A percentile compares a stretch with the other conserved stretches of the same genome.
These are phyloP conservation scores for Halictus rubicundus DNA, from an alignment of 1,140 invertebrate genomes.

Conservation along the genomic window DNA sequence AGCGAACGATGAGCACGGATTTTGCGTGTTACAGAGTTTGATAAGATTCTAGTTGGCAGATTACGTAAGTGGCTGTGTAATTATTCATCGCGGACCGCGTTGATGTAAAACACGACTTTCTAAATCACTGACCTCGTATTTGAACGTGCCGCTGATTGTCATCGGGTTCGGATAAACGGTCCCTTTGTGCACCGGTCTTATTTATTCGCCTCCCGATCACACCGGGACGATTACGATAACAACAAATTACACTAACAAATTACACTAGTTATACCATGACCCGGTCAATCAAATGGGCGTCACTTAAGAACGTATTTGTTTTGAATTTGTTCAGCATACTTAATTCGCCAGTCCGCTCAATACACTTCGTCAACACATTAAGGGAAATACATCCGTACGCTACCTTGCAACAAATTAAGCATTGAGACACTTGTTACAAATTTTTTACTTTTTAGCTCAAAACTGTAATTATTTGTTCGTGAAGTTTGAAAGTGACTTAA, in stretches of 20 bases:
- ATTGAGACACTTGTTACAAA: no score
- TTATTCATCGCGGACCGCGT: constrained; percentile 8
- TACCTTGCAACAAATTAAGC: no score
- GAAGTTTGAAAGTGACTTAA: no score
- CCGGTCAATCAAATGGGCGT: no score
- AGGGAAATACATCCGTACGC: no score
- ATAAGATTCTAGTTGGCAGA: constrained; percentile 3
- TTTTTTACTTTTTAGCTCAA: no score
- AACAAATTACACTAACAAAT: background rate
- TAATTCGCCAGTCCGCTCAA: no score
- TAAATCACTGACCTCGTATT: constrained; percentile 24
- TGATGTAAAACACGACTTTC: constrained; percentile 22
- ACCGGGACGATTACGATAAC: background rate
- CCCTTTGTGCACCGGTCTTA: no score
- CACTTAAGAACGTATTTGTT: background rate
- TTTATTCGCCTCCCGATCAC: background rate
- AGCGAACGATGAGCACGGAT: background rate
- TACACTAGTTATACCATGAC: background rate
- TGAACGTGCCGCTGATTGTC: constrained; percentile 22
- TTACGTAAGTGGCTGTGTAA: constrained; percentile 17
- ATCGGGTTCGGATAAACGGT: background rate
- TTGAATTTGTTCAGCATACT: no score
- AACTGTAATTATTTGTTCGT: no score
- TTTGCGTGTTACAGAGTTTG: constrained; percentile 30
- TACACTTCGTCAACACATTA: no score